Percentiles rank a stretch among this genome's conserved stretches.
Conservation (phyloP, 1,140 invertebrate species). For the Tyrophagus putrescentiae region DNA sequence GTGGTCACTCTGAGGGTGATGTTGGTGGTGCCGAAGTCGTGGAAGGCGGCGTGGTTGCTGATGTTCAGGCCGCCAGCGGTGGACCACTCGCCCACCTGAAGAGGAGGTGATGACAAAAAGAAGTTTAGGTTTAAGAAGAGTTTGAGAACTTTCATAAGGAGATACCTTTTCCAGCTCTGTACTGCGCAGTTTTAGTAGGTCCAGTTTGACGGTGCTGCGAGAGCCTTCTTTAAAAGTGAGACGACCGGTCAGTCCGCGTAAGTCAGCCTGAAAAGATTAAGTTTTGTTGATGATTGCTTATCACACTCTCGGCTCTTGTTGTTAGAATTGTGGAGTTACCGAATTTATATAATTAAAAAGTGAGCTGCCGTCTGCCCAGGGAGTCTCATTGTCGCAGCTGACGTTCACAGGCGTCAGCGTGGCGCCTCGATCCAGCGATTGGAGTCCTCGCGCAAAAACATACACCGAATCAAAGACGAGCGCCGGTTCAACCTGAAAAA, state of each 20-base stretch:
- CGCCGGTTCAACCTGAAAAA: constrained; percentile 65
- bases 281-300: neutral
- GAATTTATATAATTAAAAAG: constrained; percentile 80
- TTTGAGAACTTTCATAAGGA: too few relatives aligned
- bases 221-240: constrained; percentile 71
- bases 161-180: constrained; percentile 50
- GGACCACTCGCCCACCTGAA: constrained; percentile 23
- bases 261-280: constrained; percentile 43
- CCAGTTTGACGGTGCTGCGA: constrained; percentile 64
- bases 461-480: constrained; percentile 80
- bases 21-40: constrained; percentile 23
- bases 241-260: constrained; percentile 68
- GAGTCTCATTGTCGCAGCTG: constrained; percentile 62
- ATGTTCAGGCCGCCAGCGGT: constrained; percentile 16
- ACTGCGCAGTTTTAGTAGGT: constrained; percentile 63
- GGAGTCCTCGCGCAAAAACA: constrained; percentile 62
- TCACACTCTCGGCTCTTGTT: too few relatives aligned
- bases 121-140: too few relatives aligned
- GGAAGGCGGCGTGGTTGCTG: constrained; percentile 20
- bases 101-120: too few relatives aligned
- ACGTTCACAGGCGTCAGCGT: constrained; percentile 47
- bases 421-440: constrained; percentile 51
- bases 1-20: constrained; percentile 22
- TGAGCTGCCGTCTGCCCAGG: constrained; percentile 68
- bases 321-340: constrained; percentile 46